Evolutionary conservation across 2,888 invertebrate genomes (phyloP).

Genomic region (Tenthredo livida): DNA sequence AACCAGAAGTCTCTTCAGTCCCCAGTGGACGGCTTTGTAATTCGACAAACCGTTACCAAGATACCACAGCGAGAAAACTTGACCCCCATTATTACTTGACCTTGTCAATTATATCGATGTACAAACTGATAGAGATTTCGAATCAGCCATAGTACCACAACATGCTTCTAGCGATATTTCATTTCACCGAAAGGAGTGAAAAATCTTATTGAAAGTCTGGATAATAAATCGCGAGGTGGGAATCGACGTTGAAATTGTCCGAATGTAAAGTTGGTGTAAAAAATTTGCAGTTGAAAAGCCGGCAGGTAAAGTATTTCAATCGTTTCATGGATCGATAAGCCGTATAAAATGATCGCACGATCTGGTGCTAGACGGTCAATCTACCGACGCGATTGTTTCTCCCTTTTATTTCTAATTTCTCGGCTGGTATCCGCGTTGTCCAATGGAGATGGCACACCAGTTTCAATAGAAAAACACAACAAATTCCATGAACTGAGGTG

Average conservation of each 20-base stretch:
- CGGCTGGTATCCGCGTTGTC: slow-evolving; percentile 6
- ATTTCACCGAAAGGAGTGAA: neutral
- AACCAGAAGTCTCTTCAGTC: neutral
- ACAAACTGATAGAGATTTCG: neutral
- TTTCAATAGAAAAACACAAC: slow-evolving; percentile 50
- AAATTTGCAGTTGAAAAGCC: neutral
- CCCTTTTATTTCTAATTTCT: slow-evolving; percentile 45
- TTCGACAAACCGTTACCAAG: slow-evolving; percentile 47
- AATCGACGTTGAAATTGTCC: neutral
- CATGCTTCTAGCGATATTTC: neutral
- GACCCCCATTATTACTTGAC: neutral
- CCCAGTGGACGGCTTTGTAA: neutral
- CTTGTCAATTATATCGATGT: slow-evolving; percentile 7
- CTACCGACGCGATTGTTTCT: slow-evolving; percentile 25
- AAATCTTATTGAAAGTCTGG: neutral
- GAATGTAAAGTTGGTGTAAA: neutral
- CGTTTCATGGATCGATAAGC: slow-evolving; percentile 45
- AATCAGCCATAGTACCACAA: neutral
- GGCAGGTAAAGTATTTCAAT: slow-evolving; percentile 33
- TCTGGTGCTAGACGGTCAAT: neutral
- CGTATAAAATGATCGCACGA: slow-evolving; percentile 43
- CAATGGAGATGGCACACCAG: slow-evolving; percentile 21
- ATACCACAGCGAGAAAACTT: slow-evolving; percentile 17
- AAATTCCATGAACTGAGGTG: slow-evolving; percentile 37
- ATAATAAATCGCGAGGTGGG: neutral